Base-by-base conservation (phyloP, 2,888 invertebrate genomes). In the Ophioninae sp. region DNA sequence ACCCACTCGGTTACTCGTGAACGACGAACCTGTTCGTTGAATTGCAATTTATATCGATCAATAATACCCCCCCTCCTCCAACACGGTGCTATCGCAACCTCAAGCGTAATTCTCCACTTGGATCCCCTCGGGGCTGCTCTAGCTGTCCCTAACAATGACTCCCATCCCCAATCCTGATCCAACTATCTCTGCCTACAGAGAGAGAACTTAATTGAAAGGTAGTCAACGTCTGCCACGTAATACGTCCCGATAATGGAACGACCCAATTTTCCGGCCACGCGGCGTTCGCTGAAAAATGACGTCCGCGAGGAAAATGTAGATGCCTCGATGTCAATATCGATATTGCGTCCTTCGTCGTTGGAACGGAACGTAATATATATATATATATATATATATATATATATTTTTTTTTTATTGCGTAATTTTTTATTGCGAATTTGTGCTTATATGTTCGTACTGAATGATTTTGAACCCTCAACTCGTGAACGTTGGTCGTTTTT, bases 21-120 rank as follows among this genome's bases (percentile, higher is more conserved):
- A 62, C 44, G 82, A 72, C 67, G 79, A 76, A 77, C 68, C 72
- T 76, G 76, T 68, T 65, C 65, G 13, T 62, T 74, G 74, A 74
- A 78, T 77, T 83, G 77, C 68, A 80, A 77, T 61, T 80, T 61
- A 72, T 77, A 77, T 79, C 80, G 83, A 83, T 79, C 80, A 68
- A 74, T 68, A 57, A 30, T 67, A 62, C 30, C 30, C 61, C 68
- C 76, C 20, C 10, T 23, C 41, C 37, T 23, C 10, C 37, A 65
- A 65, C 21, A 17, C 41, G 6, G 20, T 6, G n/a, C 17, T 17
- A 13, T 68, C 23, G 0, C 68, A 21, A 17, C 7, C 17, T 23
- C 23, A 13, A 7, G 21, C 17, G 50, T 17, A 17, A 6, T 17
- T 50, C 10, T 17, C 50, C 50, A 50, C 50, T 50, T 13, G 13